Evolutionary conservation across 2,797 vertebrate species (phyloP).

Genomic region (Podarcis lilfordi): DNA sequence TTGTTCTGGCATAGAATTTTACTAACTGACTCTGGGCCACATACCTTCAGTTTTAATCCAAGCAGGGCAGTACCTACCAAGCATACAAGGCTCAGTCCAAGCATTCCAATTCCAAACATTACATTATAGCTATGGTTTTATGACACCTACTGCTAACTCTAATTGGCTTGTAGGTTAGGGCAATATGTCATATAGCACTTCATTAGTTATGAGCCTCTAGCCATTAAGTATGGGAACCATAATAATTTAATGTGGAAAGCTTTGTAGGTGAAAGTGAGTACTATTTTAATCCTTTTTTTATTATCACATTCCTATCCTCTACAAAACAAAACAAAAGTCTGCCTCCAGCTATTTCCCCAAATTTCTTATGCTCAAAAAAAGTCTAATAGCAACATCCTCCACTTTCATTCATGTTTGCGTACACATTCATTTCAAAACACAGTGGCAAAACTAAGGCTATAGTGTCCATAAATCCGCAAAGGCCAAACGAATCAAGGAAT

Average conservation of each 20-base stretch:
- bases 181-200: conserved; percentile 70
- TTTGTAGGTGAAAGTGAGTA: conserved; percentile 44
- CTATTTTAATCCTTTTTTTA: conserved; percentile 35
- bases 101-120: conserved; percentile 53
- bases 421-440: conserved; percentile 37
- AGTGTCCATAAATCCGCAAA: background rate
- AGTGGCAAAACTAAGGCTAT: background rate
- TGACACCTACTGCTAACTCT: conserved; percentile 71
- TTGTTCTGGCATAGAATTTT: background rate
- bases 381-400: conserved; percentile 41
- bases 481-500: background rate
- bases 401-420: conserved; percentile 15
- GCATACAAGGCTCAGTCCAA: conserved; percentile 5
- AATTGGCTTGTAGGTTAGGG: conserved; percentile 66
- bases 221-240: conserved; percentile 65
- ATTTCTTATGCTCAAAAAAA: conserved; percentile 55
- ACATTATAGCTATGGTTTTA: conserved; percentile 70
- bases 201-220: conserved; percentile 69
- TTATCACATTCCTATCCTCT: conserved; percentile 44
- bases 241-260: conserved; percentile 57
- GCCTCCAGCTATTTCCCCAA: conserved; percentile 49
- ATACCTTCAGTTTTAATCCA: conserved; percentile 29
- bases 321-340: conserved; percentile 33
- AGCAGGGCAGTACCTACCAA: conserved; percentile 37
- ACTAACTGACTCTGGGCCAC: background rate